Base-by-base conservation (phyloP, 92 coral and sea anemone genomes). In the Heteractis magnifica region DNA sequence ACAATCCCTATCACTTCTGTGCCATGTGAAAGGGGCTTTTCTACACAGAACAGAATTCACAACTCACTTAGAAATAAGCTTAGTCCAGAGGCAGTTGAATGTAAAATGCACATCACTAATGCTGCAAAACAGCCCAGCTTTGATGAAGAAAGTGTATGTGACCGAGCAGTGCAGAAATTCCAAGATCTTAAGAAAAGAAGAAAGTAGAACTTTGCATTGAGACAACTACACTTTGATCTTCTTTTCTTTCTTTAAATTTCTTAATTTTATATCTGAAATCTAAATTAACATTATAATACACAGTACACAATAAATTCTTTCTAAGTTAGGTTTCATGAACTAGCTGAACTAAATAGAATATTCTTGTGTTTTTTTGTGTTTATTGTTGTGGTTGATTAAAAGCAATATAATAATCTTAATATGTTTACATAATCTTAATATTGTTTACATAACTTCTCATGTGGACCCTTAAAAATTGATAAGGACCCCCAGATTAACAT, bases 91-190 rank as follows among this genome's bases (percentile, higher is more conserved):
- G 26, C 26, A 26, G 26, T 26, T 26, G 26, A 26, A 26, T 26
- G 26, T 26, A 26, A 26, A 26, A 26, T 26, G 26, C 26, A 26
- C 26, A 26, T 26, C 26, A 26, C 26, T 26, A 26, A 26, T 26
- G 26, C 26, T 26, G 26, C 26, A 8, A 65, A 51, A 6, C 76
- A 56, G 77, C 84, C 77, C 56, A 60, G 41, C 19, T 78, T 82
- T 13, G 76, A 88, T 77, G 83, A 83, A 23, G 87, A 77, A 68
- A 62, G 77, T 86, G 86, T 82, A 52, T 76, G 90, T 81, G 70
- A 82, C 10, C 81, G 90, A 62, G 87, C 90, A 84, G 44, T 77
- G 77, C 52, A 84, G 82, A 84, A 84, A 59, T 84, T 84, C 82
- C 82, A 84, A 23, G 55, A 62, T 48, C 77, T 68, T 76, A 84